Evolutionary conservation across 2,113 vertebrate genomes (phyloP).

Genomic region (Rhynchopsitta pachyrhyncha): DNA sequence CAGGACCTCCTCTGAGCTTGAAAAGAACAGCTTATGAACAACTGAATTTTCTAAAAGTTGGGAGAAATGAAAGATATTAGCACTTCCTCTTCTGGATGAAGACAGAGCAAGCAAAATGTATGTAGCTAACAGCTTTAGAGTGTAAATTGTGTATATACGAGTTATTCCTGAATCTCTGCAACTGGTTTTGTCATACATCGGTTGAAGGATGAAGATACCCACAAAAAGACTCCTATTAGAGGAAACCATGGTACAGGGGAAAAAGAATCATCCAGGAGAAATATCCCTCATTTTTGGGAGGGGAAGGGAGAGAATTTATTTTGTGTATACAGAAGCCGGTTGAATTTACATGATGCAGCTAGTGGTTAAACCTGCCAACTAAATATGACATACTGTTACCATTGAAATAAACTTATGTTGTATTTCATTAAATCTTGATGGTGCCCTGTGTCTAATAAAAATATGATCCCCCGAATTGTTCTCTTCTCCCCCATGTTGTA

Average conservation of each 20-base stretch:
- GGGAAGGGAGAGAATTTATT: constrained; percentile 67
- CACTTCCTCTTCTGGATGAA: constrained; percentile 52
- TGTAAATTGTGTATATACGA: constrained; percentile 28
- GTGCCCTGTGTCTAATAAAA: constrained; percentile 70
- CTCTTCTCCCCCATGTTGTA: constrained; percentile 19
- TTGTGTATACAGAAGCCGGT: constrained; percentile 62
- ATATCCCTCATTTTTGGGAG: constrained; percentile 73
- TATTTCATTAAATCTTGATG: constrained; percentile 69
- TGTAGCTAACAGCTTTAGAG: constrained; percentile 40
- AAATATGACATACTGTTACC: constrained; percentile 71
- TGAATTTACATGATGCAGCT: constrained; percentile 76
- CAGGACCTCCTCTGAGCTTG: constrained; percentile 32
- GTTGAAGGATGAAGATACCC: constrained; percentile 42
- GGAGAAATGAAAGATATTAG: background rate
- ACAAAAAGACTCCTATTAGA: constrained; percentile 47
- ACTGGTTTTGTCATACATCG: constrained; percentile 22
- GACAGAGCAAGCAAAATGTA: constrained; percentile 49
- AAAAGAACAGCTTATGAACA: constrained; percentile 9
- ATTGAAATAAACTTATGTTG: constrained; percentile 73
- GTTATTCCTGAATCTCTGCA: constrained; percentile 52
- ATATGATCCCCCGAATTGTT: background rate
- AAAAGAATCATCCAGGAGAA: constrained; percentile 53
- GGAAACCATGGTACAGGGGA: constrained; percentile 56
- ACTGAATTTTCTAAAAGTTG: constrained; percentile 9
- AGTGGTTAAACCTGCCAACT: constrained; percentile 77